Evolutionary conservation across 1,140 invertebrate genomes (phyloP), one percentile per base, ranked within the genome.

Genomic region (Drosophila nebulosa): DNA sequence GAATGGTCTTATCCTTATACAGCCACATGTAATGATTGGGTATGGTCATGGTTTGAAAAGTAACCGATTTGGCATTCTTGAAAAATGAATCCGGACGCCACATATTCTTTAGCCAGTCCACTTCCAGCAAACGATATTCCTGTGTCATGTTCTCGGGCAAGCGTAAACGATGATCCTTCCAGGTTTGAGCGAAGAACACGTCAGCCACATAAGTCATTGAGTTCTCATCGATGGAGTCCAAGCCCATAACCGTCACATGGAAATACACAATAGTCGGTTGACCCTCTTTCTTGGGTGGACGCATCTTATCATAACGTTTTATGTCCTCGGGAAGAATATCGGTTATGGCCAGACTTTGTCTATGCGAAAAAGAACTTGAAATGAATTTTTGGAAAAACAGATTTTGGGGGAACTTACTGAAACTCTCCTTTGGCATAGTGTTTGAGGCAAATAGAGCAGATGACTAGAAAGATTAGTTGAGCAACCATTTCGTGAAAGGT

Each of bases 121-220:
- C 96, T 92, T 97, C 96, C 18, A 97, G 91, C 52, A 97, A 92
- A 84, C 95, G 94, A 91, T 98, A 98, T 90, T 97, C 96, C 12
- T 96, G 95, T 9, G 96, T 97, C 97, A 97, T 97, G 79, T 97
- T 97, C 92, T 97, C 96, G 1, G 96, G 96, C 74, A 97, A 92
- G 42, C 96, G 93, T n/a, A 97, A 92, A 21, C 97, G 93, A 90
- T 97, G 95, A 90, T 98, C 97, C 89, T 97, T 97, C 97, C 97
- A 97, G 3, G 96, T 97, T 92, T 98, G 96, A 14, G 96, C 96
- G 85, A 98, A 97, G 90, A 98, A 98, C 84, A 98, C 97, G 81
- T 97, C 96, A 0, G 96, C 96, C 0, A 96, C 96, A 73, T 97
- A 97, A 0, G 97, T 98, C 97, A 98, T 98, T 7, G 97, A 97